Evolutionary conservation across 2,113 vertebrate genomes (phyloP).

Genomic region (Pelvicachromis taeniatus): DNA sequence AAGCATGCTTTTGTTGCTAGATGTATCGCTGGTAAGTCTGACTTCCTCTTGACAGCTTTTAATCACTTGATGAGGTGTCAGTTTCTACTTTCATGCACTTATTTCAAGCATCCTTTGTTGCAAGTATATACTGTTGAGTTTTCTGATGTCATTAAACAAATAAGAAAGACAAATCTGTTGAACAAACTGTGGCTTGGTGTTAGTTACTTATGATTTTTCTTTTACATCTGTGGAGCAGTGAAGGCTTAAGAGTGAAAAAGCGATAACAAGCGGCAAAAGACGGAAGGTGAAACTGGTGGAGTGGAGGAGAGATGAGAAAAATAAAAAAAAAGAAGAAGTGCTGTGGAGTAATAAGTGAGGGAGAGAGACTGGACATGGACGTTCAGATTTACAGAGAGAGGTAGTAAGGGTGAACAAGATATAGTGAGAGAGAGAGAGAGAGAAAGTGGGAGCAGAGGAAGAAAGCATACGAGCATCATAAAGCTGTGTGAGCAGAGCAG

Average conservation of each 20-base stretch:
- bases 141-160: background rate
- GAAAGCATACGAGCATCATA: conserved; percentile 63
- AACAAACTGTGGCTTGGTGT: background rate
- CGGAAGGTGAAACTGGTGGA: background rate
- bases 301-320: background rate
- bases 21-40: background rate
- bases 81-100: background rate
- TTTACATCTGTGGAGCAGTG: background rate
- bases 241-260: background rate
- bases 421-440: background rate
- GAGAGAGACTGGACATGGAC: conserved; percentile 14
- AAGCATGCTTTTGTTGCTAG: background rate
- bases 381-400: conserved; percentile 4
- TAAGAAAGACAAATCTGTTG: background rate
- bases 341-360: conserved; percentile 12
- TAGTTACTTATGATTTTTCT: background rate
- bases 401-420: background rate
- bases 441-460: background rate
- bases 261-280: conserved; percentile 1
- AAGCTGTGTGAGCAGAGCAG: conserved; percentile 65
- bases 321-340: background rate
- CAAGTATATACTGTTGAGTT: background rate
- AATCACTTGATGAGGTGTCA: background rate
- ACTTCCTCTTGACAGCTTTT: background rate
- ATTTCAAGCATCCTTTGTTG: background rate